Evolutionary conservation across 2,888 invertebrate species (phyloP), one percentile per base, ranked within the genome.

Genomic region (Hypsopygia costalis): DNA sequence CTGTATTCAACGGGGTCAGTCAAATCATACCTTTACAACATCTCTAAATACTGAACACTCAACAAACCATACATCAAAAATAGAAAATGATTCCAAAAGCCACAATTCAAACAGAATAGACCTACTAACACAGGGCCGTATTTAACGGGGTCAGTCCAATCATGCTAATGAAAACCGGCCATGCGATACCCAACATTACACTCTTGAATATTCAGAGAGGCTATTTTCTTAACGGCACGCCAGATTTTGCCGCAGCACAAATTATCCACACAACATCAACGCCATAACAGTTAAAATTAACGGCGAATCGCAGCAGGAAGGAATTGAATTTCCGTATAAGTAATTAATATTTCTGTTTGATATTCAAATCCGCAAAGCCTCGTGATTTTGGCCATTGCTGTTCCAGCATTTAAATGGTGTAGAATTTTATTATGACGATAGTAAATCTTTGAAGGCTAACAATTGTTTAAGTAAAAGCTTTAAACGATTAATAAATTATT

Each of bases 101-200:
- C 8, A 7, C 11, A n/a, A 21, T 21, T 29, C 31, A 31, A 30
- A 29, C 9, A 11, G 31, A 11, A 31, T 31, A 11, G 3, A 35
- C 10, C 11, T 30, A 31, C 21, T 11, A 31, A 12, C 10, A 11
- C 12, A 31, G 11, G 31, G 11, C 7, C 31, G 31, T 31, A 29
- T 36, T 22, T n/a, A 81, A 81, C 69, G 70, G 70, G 83, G 82
- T 81, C 85, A 79, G 70, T 60, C 77, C 83, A 83, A 87, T 86
- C 82, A 83, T 80, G 78, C 71, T 83, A 87, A 83, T 87, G 83
- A 83, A 83, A 85, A 83, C 82, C 79, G 75, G 72, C 76, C 81
- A 79, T 81, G 81, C 81, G 68, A 81, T 74, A 66, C 62, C 57
- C 55, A 12, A 3, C 27, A 16, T 10, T 71, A 71, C 65, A 71